Evolutionary conservation across 2,113 vertebrate genomes (phyloP).

Genomic region (Sturnira hondurensis): DNA sequence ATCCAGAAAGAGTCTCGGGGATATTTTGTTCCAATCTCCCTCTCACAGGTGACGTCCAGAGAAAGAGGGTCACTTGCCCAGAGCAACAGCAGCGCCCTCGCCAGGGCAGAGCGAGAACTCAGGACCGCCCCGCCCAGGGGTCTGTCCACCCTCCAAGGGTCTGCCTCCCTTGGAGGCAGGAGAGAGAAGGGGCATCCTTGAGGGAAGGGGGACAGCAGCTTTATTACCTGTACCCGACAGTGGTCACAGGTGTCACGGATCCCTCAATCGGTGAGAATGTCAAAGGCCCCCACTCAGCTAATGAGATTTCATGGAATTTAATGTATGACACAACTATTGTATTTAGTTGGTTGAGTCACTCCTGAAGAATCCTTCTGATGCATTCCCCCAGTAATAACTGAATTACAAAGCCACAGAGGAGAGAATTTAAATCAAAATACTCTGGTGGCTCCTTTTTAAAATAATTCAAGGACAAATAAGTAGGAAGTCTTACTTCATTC

Average conservation of each 20-base stretch:
- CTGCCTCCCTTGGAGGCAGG: not conserved
- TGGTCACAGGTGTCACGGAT: not conserved
- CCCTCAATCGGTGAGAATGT: not conserved
- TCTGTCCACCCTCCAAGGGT: not conserved
- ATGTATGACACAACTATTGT: not conserved
- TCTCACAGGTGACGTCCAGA: not conserved
- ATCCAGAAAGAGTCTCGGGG: not conserved
- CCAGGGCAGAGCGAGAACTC: not conserved
- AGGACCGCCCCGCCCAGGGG: not conserved
- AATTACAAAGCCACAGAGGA: not conserved
- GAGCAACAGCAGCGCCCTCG: not conserved
- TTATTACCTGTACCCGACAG: not conserved
- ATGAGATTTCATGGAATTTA: not conserved
- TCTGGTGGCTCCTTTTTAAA: not conserved
- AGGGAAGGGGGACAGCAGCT: not conserved
- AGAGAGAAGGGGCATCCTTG: not conserved
- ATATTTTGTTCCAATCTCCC: not conserved
- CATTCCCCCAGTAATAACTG: not conserved
- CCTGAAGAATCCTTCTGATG: not conserved
- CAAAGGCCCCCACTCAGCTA: not conserved
- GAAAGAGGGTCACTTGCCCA: not conserved
- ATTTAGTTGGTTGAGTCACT: not conserved
- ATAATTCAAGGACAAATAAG: slow-evolving; percentile 35
- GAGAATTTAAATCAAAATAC: slow-evolving; percentile 1
- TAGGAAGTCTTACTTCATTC: not conserved